Evolutionary conservation across 1,140 invertebrate genomes (phyloP), one percentile per base, ranked within the genome.

Genomic region (Ericerus pela): DNA sequence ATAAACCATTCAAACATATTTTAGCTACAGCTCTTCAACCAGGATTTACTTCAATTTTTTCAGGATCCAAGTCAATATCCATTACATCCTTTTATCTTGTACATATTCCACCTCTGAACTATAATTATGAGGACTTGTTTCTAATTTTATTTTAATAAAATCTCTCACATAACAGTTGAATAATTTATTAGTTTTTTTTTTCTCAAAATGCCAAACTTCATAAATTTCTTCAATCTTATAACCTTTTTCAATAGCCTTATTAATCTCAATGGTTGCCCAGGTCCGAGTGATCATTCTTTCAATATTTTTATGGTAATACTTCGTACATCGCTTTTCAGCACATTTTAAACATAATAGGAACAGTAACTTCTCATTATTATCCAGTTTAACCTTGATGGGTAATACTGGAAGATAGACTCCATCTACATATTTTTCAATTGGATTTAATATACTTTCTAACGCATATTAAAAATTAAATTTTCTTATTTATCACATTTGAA

Each of bases 41-140:
- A 0, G 64, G 61, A 58, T 72, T 72, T 47, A 63, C 58, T 30
- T 30, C 51, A 41, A 72, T 68, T 47, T 62, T 61, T 10, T 62
- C 37, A 10, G 12, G 26, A 36, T 71, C 63, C 26, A 73, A 54
- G 11, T 54, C 26, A 47, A 73, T 57, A 20, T 66, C 67, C 61
- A 51, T 10, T 26, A 22, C 27, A 14, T 51, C 2, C 27, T 51
- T 51, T 22, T 51, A 51, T 51, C 47, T 12, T 51, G 47, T 22
- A 51, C 27, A 26, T 51, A 22, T 51, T 51, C 47, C 14, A 22
- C 24, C 18, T 22, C 14, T 51, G 16, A 51, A 20, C 27, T 51
- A 51, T 51, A 51, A 26, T 51, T 51, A 51, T 51, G 47, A 51
- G 47, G 24, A 51, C 24, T 51, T 18, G 47, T 14, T 51, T 51